Evolutionary conservation across 2,797 vertebrate species (phyloP).

Genomic region (Sebastes cheni): DNA sequence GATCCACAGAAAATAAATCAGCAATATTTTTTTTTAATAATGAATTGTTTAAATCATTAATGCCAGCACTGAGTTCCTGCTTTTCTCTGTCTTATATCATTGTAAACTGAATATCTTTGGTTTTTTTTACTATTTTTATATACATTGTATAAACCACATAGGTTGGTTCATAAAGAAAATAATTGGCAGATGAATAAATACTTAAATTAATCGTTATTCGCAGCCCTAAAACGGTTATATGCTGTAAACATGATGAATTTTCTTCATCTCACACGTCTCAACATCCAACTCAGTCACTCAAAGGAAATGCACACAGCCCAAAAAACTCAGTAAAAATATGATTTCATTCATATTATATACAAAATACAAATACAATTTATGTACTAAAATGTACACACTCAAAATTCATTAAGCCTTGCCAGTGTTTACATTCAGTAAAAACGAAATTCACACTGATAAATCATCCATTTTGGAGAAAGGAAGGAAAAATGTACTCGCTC

Average conservation of each 20-base stretch:
- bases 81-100: not conserved
- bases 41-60: not conserved
- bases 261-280: not conserved
- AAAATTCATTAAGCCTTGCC: conserved; percentile 76
- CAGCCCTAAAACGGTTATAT: not conserved
- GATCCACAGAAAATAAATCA: not conserved
- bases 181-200: not conserved
- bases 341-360: conserved; percentile 84
- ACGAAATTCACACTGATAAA: conserved; percentile 80
- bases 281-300: not conserved
- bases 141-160: not conserved
- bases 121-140: not conserved
- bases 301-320: conserved; percentile 27
- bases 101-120: not conserved
- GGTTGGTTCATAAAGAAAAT: not conserved
- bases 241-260: not conserved
- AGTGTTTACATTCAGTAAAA: conserved; percentile 82
- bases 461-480: conserved; percentile 82
- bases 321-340: conserved; percentile 82
- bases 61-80: not conserved
- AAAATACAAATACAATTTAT: conserved; percentile 88
- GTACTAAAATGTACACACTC: conserved; percentile 90
- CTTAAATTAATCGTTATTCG: not conserved
- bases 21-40: not conserved
- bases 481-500: conserved; percentile 68